phyloP scores from a whole-genome alignment of 2,797 vertebrate species.

The Champsocephalus esox region DNA sequence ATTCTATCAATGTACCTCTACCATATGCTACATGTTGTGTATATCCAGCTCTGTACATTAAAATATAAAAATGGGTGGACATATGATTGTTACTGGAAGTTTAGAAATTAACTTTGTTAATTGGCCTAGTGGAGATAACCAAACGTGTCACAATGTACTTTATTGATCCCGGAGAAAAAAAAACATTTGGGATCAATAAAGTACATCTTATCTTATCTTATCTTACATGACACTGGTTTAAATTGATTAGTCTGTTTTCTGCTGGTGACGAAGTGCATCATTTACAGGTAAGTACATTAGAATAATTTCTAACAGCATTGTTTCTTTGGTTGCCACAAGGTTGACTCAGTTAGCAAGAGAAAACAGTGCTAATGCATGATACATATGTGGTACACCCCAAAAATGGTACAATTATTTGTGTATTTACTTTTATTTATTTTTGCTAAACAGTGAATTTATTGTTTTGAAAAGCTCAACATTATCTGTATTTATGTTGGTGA shows the following conservation, averaged over 20 bases:
- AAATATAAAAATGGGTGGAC: neutral
- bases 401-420: no score
- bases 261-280: neutral
- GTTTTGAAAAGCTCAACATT: no score
- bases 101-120: neutral
- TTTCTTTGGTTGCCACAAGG: neutral
- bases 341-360: neutral
- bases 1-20: neutral
- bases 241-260: neutral
- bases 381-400: no score
- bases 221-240: no score
- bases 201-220: no score
- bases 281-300: neutral
- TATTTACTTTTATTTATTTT: no score
- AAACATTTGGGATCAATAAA: no score
- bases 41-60: neutral
- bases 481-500: no score
- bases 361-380: neutral
- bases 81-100: neutral
- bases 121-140: neutral
- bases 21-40: neutral
- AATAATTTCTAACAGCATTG: neutral
- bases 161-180: no score
- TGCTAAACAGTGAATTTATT: no score
- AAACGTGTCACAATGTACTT: no score